Conservation (phyloP, 2,797 vertebrate species). For the Enteromius mattozi region DNA sequence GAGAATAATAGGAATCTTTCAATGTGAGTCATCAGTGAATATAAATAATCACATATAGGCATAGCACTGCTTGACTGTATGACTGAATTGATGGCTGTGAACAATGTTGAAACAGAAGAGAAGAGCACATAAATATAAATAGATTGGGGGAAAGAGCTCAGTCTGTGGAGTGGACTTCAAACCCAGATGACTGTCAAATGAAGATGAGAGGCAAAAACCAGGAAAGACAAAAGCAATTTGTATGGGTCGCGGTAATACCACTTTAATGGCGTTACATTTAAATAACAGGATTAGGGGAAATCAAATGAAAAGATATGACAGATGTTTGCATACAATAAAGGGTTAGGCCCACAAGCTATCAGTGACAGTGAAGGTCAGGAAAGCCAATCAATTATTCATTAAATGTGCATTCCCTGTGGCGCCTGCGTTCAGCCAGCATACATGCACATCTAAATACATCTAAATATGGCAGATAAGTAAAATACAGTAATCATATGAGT, state of each 20-base stretch:
- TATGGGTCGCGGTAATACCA: neutral
- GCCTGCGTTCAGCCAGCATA: conserved; percentile 1
- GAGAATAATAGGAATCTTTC: neutral
- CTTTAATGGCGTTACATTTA: neutral
- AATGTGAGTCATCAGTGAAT: neutral
- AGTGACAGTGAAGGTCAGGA: conserved; percentile 22
- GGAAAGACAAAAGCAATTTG: neutral
- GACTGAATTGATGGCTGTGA: neutral
- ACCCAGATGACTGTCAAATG: neutral
- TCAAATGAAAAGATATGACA: neutral
- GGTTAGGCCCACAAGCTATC: conserved; percentile 1
- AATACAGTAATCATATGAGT: neutral
- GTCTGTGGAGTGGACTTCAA: neutral
- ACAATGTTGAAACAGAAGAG: neutral
- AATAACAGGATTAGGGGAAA: neutral
- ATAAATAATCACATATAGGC: neutral
- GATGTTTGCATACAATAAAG: neutral
- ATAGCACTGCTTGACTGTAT: neutral
- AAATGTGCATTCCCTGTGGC: conserved; percentile 33
- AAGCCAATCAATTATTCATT: conserved; percentile 44
- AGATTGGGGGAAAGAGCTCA: neutral
- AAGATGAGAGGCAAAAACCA: conserved; percentile 1
- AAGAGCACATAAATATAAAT: neutral
- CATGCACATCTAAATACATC: neutral
- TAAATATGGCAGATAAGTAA: neutral